Evolutionary conservation across 2,888 invertebrate genomes (phyloP), one percentile per base, ranked within the genome.

Genomic region (Himalopsyche japonica): DNA sequence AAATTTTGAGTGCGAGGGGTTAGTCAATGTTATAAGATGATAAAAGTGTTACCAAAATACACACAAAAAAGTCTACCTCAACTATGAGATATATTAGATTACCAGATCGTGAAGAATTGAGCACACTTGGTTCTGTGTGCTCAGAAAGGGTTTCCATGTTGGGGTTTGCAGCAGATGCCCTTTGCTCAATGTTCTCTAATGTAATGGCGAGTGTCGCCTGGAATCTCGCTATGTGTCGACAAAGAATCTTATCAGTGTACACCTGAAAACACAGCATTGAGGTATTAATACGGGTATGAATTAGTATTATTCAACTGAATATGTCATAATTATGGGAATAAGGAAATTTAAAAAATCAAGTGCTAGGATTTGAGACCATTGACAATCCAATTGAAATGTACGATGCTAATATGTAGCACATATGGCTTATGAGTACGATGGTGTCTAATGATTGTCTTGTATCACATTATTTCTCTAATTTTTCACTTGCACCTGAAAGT

Each of bases 201-300:
- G 82, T 77, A 4, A 85, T 84, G 32, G 80, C 76, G n/a, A 87
- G 79, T 12, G 47, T 76, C 15, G 87, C 87, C 37, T 85, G 82
- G 82, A 92, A 92, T 1, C 91, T 89, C 0, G 92, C 91, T 1
- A 92, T 88, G 82, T 92, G 91, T 1, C 92, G 89, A 83, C 90
- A 89, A 0, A 92, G 91, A 78, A 91, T 91, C 86, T 92, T 92
- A 86, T 92, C 92, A 0, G 91, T 90, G n/a, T 92, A 84, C 89
- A 91, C 91, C 92, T 92, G 89, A 18, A 88, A 89, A 24, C 76
- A 81, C 47, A 78, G 32, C 15, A 49, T 34, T 7, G 1, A 8
- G 15, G n/a, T 10, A 27, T 30, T 27, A 47, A 30, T 18, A 18
- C 7, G 1, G 6, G 0, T 18, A 6, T 8, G 8, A n/a, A 3